These are phyloP conservation scores for Perdix hodgsoniae DNA, from an alignment of 2,797 vertebrate genomes.

Conservation along the genomic window DNA sequence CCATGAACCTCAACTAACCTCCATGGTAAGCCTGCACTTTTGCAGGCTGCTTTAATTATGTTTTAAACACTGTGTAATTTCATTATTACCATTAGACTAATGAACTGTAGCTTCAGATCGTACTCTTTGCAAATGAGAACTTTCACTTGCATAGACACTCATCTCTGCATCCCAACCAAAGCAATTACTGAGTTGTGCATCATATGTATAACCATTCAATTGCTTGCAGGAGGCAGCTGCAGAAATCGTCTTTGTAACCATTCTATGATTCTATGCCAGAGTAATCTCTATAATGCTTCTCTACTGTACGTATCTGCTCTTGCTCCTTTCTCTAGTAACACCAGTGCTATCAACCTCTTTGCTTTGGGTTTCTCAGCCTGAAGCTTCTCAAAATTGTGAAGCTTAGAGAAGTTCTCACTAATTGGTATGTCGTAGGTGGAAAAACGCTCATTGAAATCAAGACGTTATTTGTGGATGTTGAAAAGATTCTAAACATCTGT, in stretches of 20 bases:
- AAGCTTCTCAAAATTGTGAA: not conserved
- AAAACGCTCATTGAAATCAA: not conserved
- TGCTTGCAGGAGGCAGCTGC: not conserved
- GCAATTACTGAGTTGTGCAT: not conserved
- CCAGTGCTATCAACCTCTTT: not conserved
- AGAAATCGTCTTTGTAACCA: not conserved
- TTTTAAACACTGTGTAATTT: not conserved
- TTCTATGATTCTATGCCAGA: not conserved
- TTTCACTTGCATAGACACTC: not conserved
- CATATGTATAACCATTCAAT: not conserved
- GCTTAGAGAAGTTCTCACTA: not conserved
- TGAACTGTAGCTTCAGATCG: not conserved
- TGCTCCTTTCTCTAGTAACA: not conserved
- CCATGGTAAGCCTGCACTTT: not conserved
- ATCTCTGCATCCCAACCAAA: not conserved
- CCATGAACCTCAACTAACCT: accelerated
- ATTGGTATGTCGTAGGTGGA: not conserved
- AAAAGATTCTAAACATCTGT: not conserved
- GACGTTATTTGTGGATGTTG: not conserved
- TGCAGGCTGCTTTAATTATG: not conserved
- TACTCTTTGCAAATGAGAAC: not conserved
- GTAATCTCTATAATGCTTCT: not conserved
- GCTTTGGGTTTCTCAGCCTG: not conserved
- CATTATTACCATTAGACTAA: not conserved
- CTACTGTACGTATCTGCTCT: not conserved